A percentile compares a stretch with the other conserved stretches of the same genome.
phyloP scores from a whole-genome alignment of 2,797 vertebrate species.

The Tachyglossus aculeatus region DNA sequence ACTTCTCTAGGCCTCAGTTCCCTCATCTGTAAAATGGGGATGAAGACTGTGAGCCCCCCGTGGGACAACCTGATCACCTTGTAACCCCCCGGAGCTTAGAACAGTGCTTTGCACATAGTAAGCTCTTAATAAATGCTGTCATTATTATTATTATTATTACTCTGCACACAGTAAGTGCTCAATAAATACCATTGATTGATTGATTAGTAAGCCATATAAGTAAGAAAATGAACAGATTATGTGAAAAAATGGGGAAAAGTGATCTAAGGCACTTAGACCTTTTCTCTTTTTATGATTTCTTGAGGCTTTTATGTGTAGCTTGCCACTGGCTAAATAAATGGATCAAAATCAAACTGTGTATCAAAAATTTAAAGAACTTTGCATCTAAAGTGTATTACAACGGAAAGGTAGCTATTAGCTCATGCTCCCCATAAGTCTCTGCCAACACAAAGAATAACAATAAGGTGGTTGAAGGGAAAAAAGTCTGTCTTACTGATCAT shows the following conservation, averaged over 20 bases:
- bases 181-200: no score
- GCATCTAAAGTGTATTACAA: constrained; percentile 1
- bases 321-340: constrained; percentile 14
- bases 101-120: no score
- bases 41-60: no score
- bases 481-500: constrained; percentile 40
- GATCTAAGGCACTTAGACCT: background rate
- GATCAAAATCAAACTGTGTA: constrained; percentile 26
- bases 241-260: constrained; percentile 4
- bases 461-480: constrained; percentile 25
- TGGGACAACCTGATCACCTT: no score
- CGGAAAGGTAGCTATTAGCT: constrained; percentile 19
- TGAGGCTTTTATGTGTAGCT: constrained; percentile 22
- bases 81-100: no score
- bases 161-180: no score
- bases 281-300: constrained; percentile 18
- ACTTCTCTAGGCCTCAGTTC: no score
- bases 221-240: constrained; percentile 10
- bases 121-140: no score
- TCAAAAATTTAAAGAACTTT: constrained; percentile 33
- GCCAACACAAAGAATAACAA: constrained; percentile 33
- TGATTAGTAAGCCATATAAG: no score
- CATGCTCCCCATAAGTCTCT: constrained; percentile 22
- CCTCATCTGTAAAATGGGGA: no score
- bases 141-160: no score